phyloP scores from a whole-genome alignment of 2,888 invertebrate genomes.

The Cheilosia pagana region DNA sequence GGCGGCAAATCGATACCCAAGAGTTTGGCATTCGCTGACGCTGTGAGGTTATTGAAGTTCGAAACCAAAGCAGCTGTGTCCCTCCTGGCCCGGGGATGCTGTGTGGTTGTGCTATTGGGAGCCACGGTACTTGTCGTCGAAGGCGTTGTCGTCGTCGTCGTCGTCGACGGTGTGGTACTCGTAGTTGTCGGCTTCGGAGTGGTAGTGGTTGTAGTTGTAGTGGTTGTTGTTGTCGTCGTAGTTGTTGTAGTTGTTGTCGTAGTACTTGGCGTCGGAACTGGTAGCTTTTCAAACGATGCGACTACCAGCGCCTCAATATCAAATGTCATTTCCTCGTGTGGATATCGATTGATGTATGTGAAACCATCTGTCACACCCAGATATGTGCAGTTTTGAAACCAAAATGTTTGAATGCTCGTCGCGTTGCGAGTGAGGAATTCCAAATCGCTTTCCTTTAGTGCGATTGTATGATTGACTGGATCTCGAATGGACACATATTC shows the following conservation, averaged over 20 bases:
- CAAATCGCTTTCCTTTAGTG: slow-evolving; percentile 86
- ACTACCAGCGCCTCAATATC: slow-evolving; percentile 89
- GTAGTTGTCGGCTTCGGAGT: slow-evolving; percentile 83
- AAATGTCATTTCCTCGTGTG: slow-evolving; percentile 86
- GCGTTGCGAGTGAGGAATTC: slow-evolving; percentile 85
- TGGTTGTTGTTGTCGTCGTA: slow-evolving; percentile 84
- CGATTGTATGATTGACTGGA: slow-evolving; percentile 86
- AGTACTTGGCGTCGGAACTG: slow-evolving; percentile 81
- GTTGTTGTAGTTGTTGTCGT: slow-evolving; percentile 84
- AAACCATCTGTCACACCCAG: slow-evolving; percentile 87
- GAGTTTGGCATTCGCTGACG: slow-evolving; percentile 79
- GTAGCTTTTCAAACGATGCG: slow-evolving; percentile 87
- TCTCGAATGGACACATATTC: slow-evolving; percentile 87
- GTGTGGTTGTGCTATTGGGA: slow-evolving; percentile 48
- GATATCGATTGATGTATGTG: slow-evolving; percentile 87
- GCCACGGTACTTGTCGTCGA: slow-evolving; percentile 76
- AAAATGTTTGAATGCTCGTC: slow-evolving; percentile 87
- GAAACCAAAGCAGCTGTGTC: slow-evolving; percentile 70
- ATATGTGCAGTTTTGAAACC: slow-evolving; percentile 91
- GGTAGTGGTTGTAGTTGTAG: slow-evolving; percentile 82
- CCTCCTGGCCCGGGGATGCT: slow-evolving; percentile 72
- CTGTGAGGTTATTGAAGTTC: slow-evolving; percentile 75
- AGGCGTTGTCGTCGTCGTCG: slow-evolving; percentile 79
- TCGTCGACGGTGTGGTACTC: slow-evolving; percentile 78
- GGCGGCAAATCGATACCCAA: slow-evolving; percentile 79